Base-by-base conservation (phyloP, 2,797 vertebrate genomes). In the Tiaroga cobitis region DNA sequence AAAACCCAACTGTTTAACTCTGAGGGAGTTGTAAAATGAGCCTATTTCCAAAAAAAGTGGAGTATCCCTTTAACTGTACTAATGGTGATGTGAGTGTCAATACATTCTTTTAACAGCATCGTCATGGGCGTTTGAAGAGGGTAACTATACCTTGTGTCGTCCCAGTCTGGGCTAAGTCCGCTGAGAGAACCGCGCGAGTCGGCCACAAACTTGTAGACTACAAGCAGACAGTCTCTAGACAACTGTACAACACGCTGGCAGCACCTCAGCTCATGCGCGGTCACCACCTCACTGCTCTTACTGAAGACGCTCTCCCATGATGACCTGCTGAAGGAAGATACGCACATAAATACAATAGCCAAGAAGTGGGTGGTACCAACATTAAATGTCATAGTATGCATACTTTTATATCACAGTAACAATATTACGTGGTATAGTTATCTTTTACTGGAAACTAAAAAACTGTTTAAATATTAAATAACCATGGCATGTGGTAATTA, bases 261-360 rank as follows among this genome's bases (percentile, higher is more conserved):
- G 90, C 98, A 99, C 87, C 97, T 97, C 88, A 98, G 94, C 90
- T 99, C 96, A 93, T 95, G 96, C 2, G 97, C 94, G 26, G 96
- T 97, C 90, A 98, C 94, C 88, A 95, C 91, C 91, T 99, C 98
- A 0, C 96, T 95, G 95, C 94, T 96, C 94, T 96, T 97, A 90
- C 91, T 97, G 93, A 99, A 97, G 90, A 97, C 95, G 80, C 92
- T 95, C 95, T 99, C 97, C 98, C 98, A 99, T 0, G 97, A 97
- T 21, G 94, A 97, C 84, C 98, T 98, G 92, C 90, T 92, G 91
- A 90, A 89, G 91, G 39, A 21, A 87, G 90, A 92, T 91, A 93
- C 13, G 32, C 84, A 93, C 41, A 59, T 32, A n/a, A 78, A 32
- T 46, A 56, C 39, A 46, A 59, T n/a, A 70, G 29, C 18, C 56